Conservation (phyloP, 2,113 vertebrate species). For the Sminthopsis crassicaudata region DNA sequence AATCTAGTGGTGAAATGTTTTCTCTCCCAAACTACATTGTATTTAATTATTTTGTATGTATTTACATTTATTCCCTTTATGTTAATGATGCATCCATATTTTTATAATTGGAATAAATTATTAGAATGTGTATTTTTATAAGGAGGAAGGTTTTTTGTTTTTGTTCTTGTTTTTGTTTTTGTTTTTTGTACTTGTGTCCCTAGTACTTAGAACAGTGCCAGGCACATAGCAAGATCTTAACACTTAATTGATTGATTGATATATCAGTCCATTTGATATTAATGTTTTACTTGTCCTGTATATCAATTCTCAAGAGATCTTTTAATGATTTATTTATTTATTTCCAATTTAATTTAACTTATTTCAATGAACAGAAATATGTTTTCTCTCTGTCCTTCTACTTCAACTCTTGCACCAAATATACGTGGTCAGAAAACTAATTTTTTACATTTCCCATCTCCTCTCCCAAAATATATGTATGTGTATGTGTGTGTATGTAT, state of each 20-base stretch:
- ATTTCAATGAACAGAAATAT: neutral
- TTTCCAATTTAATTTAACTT: neutral
- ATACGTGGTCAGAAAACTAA: neutral
- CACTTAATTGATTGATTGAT: neutral
- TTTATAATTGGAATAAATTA: neutral
- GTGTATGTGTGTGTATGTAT: neutral
- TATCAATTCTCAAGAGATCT: neutral
- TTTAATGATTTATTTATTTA: neutral
- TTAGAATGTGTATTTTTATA: neutral
- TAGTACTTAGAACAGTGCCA: neutral
- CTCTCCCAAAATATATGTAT: neutral
- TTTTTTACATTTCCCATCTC: neutral
- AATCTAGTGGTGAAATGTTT: neutral
- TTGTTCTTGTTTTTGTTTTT: neutral
- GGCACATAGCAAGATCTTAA: neutral
- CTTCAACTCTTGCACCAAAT: neutral
- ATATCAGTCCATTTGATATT: neutral
- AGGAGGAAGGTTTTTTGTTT: neutral
- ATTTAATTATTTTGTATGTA: neutral
- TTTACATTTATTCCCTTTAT: neutral
- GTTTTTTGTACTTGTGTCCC: neutral
- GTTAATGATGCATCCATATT: neutral
- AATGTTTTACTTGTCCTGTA: neutral
- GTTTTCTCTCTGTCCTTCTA: neutral
- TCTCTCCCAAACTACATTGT: neutral